phyloP scores from a whole-genome alignment of 2,797 vertebrate genomes.

The Lophura swinhoii region DNA sequence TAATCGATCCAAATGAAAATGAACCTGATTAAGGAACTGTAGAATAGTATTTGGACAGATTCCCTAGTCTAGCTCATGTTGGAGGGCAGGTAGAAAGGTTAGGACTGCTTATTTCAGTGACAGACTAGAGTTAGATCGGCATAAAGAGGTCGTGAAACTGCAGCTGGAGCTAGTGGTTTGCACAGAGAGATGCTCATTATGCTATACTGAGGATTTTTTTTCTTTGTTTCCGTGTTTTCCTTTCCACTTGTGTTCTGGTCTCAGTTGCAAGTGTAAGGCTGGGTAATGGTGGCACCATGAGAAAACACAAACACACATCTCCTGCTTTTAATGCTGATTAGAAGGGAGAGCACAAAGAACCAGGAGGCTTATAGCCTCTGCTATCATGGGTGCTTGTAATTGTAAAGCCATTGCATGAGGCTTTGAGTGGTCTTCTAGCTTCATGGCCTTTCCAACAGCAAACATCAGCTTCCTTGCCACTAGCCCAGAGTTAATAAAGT shows the following conservation, averaged over 20 bases:
- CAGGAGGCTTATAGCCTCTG: not conserved
- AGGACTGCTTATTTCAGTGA: not conserved
- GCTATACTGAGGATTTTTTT: not conserved
- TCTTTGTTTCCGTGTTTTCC: not conserved
- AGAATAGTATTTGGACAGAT: not conserved
- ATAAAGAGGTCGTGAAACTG: not conserved
- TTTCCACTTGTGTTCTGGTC: not conserved
- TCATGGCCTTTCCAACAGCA: not conserved
- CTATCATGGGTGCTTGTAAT: not conserved
- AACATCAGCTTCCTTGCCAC: not conserved
- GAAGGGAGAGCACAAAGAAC: not conserved
- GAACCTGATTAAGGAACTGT: not conserved
- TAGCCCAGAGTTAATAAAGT: not conserved
- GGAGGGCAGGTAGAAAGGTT: not conserved
- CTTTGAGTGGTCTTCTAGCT: not conserved
- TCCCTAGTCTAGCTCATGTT: accelerated
- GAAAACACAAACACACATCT: not conserved
- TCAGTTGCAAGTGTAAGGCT: not conserved
- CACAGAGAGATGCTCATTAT: not conserved
- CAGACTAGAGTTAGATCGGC: not conserved
- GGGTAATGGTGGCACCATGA: not conserved
- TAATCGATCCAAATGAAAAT: not conserved
- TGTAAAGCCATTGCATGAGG: not conserved
- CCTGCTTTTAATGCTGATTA: not conserved
- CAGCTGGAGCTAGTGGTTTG: not conserved